Base-by-base conservation (phyloP, 1,140 invertebrate genomes). In the Megalonaias nervosa region DNA sequence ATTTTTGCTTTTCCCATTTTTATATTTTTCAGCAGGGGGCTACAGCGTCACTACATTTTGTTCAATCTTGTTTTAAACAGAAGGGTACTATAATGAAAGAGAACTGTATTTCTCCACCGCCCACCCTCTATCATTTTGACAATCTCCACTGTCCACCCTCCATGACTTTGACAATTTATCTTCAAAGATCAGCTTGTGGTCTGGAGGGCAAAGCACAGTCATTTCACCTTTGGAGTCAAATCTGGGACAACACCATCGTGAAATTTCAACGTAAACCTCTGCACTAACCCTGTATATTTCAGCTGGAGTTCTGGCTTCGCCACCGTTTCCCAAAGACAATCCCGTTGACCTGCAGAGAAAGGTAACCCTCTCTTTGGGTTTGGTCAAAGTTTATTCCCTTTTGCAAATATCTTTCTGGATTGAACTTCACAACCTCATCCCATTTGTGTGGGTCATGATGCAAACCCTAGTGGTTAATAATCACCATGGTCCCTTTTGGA, bases 381-480 rank as follows among this genome's bases (percentile, higher is more conserved):
- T 14, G 74, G 56, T 19, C 62, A 80, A 38, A 87, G 73, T n/a
- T 83, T 79, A 48, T 84, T 87, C 66, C 84, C 77, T 9, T 82
- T 67, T 65, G 83, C 5, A 91, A 57, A 77, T 90, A 91, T 62
- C 89, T 73, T 55, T 96, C 95, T 0, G 96, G 96, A 71, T 93
- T 92, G 88, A 96, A 97, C 31, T 90, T 87, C 74, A 95, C 92
- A 0, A 96, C 95, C 57, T 97, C 92, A 0, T 92, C 92, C 86
- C 95, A 96, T 67, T 93, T 93, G 2, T 93, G 90, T 3, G 94
- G 92, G 82, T 95, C 93, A 92, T 95, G 94, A 31, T 97, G 91
- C 64, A 95, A 93, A 70, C 93, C 93, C 75, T 94, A 94, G 81
- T 95, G 94, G 86, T 96, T 97, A n/a, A 94, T 93, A 12, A 97